phyloP scores from a whole-genome alignment of 2,797 vertebrate genomes.

The Notamacropus eugenii region DNA sequence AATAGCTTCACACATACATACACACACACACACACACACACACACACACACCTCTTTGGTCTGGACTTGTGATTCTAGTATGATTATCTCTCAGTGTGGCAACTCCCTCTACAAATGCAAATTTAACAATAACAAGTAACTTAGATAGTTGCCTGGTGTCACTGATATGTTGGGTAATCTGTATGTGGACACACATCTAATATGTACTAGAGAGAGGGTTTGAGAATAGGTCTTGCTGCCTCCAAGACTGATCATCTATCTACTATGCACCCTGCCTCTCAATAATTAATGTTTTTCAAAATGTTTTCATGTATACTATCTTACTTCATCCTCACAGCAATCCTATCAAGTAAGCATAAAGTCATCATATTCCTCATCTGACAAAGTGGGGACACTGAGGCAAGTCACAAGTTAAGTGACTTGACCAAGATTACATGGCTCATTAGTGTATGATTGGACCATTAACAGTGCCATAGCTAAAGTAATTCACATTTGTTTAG shows the following conservation, averaged over 20 bases:
- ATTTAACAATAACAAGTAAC: neutral
- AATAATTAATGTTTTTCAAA: neutral
- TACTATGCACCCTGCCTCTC: neutral
- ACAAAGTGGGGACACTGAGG: neutral
- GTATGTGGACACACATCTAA: neutral
- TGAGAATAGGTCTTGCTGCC: neutral
- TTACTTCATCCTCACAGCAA: neutral
- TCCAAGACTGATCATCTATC: neutral
- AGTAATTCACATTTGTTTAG: neutral
- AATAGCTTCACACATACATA: neutral
- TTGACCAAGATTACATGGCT: too few species aligned
- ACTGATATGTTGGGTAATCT: neutral
- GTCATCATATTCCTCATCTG: neutral
- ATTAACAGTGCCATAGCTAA: neutral
- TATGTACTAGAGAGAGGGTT: neutral
- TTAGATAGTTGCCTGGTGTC: neutral
- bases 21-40: neutral
- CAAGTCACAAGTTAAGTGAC: neutral
- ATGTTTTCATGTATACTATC: neutral
- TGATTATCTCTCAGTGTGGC: neutral
- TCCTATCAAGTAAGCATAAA: neutral
- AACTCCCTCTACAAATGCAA: neutral
- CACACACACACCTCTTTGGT: neutral
- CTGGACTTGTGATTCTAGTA: neutral
- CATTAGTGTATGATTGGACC: neutral